Conservation (phyloP, 2,797 vertebrate genomes). For the Eulemur mongoz region DNA sequence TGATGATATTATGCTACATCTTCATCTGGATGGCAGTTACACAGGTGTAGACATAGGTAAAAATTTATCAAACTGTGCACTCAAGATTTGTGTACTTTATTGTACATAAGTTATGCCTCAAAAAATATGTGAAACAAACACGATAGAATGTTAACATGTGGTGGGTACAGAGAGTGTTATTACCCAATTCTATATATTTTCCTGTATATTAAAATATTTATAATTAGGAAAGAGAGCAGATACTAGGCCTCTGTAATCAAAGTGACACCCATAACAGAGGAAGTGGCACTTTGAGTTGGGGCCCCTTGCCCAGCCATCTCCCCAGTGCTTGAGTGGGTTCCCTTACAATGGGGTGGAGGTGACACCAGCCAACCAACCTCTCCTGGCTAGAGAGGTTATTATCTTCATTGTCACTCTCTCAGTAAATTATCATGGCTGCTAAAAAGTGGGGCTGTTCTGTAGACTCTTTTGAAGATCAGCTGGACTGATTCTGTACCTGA, state of each 20-base stretch:
- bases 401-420: background rate
- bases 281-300: background rate
- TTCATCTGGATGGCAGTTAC: background rate
- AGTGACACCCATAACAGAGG: background rate
- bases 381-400: background rate
- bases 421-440: background rate
- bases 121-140: background rate
- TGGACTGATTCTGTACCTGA: background rate
- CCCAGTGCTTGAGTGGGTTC: background rate
- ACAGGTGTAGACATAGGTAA: background rate
- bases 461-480: background rate
- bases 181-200: background rate
- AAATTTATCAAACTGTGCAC: background rate
- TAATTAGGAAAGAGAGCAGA: background rate
- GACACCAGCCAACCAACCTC: background rate
- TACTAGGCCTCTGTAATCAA: background rate
- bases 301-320: background rate
- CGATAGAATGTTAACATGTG: background rate
- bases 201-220: background rate
- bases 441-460: background rate
- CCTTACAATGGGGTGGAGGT: background rate
- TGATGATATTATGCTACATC: background rate
- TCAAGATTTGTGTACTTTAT: background rate
- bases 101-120: background rate
- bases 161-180: background rate